Evolutionary conservation across 2,888 invertebrate genomes (phyloP).

Genomic region (Augiades crinisus): DNA sequence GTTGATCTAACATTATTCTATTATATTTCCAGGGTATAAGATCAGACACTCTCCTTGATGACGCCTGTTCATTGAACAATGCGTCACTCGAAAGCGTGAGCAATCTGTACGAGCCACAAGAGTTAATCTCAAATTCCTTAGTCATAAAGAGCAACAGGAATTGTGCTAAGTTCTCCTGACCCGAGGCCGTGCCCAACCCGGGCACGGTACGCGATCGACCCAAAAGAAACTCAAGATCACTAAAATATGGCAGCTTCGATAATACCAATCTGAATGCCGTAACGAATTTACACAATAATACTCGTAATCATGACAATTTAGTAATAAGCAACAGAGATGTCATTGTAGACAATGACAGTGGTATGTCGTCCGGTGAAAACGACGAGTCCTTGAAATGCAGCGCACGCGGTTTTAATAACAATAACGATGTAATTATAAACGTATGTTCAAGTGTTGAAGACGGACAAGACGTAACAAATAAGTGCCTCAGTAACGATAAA

Average conservation of each 20-base stretch:
- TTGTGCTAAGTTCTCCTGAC: slow-evolving; percentile 65
- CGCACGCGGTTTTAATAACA: slow-evolving; percentile 47
- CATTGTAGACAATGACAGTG: slow-evolving; percentile 52
- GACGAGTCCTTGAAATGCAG: slow-evolving; percentile 63
- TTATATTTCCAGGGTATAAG: slow-evolving; percentile 56
- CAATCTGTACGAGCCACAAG: slow-evolving; percentile 59
- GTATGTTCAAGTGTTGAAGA: slow-evolving; percentile 47
- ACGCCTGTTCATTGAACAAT: slow-evolving; percentile 60
- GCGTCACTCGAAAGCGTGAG: slow-evolving; percentile 61
- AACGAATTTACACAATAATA: slow-evolving; percentile 38
- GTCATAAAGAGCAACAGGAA: slow-evolving; percentile 62
- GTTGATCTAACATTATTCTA: not conserved
- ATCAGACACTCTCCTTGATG: slow-evolving; percentile 65
- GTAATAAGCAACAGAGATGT: slow-evolving; percentile 29
- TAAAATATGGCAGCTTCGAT: slow-evolving; percentile 66
- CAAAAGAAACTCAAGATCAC: slow-evolving; percentile 43
- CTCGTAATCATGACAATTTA: slow-evolving; percentile 34
- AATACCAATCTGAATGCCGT: slow-evolving; percentile 50
- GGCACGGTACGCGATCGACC: slow-evolving; percentile 54
- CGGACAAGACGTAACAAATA: slow-evolving; percentile 55
- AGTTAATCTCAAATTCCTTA: slow-evolving; percentile 54
- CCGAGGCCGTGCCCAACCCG: slow-evolving; percentile 69
- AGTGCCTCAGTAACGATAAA: slow-evolving; percentile 73
- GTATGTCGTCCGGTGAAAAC: slow-evolving; percentile 75
- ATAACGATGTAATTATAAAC: slow-evolving; percentile 33